Conservation (phyloP, 2,888 invertebrate genomes). For the Dinocampus coccinellae region DNA sequence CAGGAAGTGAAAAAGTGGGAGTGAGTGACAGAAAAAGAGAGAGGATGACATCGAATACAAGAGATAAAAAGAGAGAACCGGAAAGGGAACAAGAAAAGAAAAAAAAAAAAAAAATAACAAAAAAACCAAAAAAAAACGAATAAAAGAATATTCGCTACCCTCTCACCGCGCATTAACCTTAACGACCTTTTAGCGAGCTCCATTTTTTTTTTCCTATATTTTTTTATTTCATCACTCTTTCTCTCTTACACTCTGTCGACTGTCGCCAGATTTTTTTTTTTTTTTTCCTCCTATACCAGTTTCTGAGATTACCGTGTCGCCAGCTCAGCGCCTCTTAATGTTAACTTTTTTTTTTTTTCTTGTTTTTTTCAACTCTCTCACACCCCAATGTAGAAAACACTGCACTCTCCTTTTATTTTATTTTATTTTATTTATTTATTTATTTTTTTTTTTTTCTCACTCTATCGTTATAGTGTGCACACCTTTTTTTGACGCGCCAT, state of each 20-base stretch:
- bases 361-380: too few relatives aligned
- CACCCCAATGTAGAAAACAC: conserved; percentile 18
- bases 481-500: conserved; percentile 21
- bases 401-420: not conserved
- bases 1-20: too few relatives aligned
- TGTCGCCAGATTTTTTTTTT: conserved; percentile 23
- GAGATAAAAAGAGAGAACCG: too few relatives aligned
- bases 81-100: not conserved
- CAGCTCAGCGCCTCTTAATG: conserved; percentile 64
- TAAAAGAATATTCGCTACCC: conserved; percentile 33
- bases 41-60: too few relatives aligned
- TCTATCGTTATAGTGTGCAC: not conserved
- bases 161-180: conserved; percentile 61
- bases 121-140: not conserved
- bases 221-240: conserved; percentile 40
- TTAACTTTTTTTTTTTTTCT: conserved; percentile 53
- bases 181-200: conserved; percentile 63
- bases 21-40: too few relatives aligned
- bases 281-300: too few relatives aligned
- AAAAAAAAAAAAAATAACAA: not conserved
- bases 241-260: conserved; percentile 8
- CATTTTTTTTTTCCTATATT: conserved; percentile 41
- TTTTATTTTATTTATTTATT: too few relatives aligned
- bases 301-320: conserved; percentile 63
- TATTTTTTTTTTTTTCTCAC: too few relatives aligned